These are phyloP conservation scores for Drosophila demipolita DNA, from an alignment of 2,888 invertebrate species.

Conservation along the genomic window DNA sequence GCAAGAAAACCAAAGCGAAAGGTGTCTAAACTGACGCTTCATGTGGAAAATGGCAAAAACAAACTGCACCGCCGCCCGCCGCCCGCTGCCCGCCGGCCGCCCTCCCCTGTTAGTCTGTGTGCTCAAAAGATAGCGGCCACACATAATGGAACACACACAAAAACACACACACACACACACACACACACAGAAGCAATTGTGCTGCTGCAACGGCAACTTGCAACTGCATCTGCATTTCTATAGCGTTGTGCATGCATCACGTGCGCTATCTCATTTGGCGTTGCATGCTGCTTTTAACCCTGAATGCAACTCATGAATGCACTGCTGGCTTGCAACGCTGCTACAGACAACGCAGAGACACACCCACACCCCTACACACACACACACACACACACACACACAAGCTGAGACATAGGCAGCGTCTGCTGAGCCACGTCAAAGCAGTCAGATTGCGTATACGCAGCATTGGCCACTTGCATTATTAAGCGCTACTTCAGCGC, in stretches of 20 bases:
- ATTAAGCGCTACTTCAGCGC: conserved; percentile 62
- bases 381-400: background rate
- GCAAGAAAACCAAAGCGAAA: conserved; percentile 34
- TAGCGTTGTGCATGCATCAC: conserved; percentile 47
- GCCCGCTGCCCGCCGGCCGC: background rate
- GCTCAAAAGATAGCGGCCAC: conserved; percentile 37
- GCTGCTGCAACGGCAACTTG: conserved; percentile 12
- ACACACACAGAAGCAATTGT: conserved; percentile 3
- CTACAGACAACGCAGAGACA: conserved; percentile 68
- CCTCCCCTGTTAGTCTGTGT: conserved; percentile 7
- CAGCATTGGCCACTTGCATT: conserved; percentile 78
- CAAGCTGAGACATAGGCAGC: background rate
- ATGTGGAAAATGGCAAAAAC: conserved; percentile 64
- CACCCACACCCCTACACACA: conserved; percentile 47
- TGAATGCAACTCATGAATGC: conserved; percentile 76
- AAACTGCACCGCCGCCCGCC: conserved; percentile 46
- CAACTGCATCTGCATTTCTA: conserved; percentile 47
- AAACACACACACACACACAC: conserved; percentile 30
- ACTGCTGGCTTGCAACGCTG: conserved; percentile 8
- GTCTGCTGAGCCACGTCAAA: conserved; percentile 26
- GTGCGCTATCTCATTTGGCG: conserved; percentile 69
- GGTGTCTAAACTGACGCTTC: conserved; percentile 82
- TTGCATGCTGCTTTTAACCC: conserved; percentile 76
- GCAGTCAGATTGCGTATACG: conserved; percentile 73
- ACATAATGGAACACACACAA: conserved; percentile 29